A percentile compares a stretch with the other conserved stretches of the same genome.
Conservation (phyloP, 2,888 invertebrate species). For the Phaonia tiefii region DNA sequence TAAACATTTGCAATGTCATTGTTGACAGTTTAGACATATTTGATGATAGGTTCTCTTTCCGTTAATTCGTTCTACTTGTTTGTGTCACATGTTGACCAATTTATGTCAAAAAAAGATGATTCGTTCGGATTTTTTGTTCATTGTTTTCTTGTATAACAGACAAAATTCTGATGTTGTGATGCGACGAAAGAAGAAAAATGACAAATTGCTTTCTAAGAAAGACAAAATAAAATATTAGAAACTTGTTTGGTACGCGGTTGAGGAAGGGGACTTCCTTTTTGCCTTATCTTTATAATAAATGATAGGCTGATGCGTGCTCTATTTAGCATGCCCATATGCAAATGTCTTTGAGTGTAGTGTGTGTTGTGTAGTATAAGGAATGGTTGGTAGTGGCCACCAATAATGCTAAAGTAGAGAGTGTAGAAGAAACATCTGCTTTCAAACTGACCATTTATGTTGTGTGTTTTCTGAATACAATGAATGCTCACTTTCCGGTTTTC, state of each 20-base stretch:
- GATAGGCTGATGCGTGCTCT: slow-evolving; percentile 46
- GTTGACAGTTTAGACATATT: slow-evolving; percentile 69
- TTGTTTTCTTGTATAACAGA: slow-evolving; percentile 1
- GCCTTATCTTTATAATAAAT: slow-evolving; percentile 44
- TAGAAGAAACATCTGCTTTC: slow-evolving; percentile 53
- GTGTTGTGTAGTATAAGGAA: neutral
- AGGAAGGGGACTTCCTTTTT: slow-evolving; percentile 18
- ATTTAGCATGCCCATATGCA: slow-evolving; percentile 58
- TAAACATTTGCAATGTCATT: slow-evolving; percentile 67
- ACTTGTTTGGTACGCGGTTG: neutral
- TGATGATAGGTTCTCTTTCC: slow-evolving; percentile 67
- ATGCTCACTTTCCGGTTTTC: slow-evolving; percentile 66
- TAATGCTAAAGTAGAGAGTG: too few relatives aligned
- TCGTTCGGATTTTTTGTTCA: slow-evolving; percentile 28
- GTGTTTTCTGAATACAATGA: slow-evolving; percentile 45
- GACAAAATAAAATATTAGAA: slow-evolving; percentile 6
- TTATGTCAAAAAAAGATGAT: slow-evolving; percentile 20
- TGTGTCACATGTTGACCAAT: slow-evolving; percentile 19
- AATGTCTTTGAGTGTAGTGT: slow-evolving; percentile 35
- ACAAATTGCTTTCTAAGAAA: slow-evolving; percentile 54
- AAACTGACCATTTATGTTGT: slow-evolving; percentile 65
- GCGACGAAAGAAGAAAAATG: slow-evolving; percentile 35
- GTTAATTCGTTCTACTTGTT: slow-evolving; percentile 64
- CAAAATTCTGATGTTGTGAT: too few relatives aligned
- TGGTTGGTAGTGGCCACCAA: too few relatives aligned